These are phyloP conservation scores for Leucophenga maculata DNA, from an alignment of 2,888 invertebrate species.

Conservation along the genomic window DNA sequence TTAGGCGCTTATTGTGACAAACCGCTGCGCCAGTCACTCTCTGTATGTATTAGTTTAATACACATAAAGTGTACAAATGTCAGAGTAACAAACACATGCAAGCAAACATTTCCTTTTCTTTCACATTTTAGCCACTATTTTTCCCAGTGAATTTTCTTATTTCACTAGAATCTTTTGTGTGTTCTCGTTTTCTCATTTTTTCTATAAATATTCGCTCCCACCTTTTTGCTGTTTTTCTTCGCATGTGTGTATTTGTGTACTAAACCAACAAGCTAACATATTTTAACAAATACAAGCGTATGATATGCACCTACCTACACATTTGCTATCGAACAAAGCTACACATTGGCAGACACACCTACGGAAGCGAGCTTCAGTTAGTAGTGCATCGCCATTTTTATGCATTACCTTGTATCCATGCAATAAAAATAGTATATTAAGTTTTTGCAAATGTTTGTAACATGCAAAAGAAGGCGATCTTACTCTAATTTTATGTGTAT, in stretches of 20 bases:
- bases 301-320: constrained; percentile 15
- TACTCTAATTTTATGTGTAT: no score
- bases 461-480: no score
- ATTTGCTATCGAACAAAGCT: not conserved
- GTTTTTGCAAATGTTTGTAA: no score
- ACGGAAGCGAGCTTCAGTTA: not conserved
- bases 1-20: constrained; percentile 6
- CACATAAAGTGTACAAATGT: constrained; percentile 19
- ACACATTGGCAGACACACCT: constrained; percentile 18
- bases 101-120: not conserved
- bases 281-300: constrained; percentile 56
- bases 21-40: no score
- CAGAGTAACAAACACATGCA: not conserved
- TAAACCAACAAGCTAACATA: constrained; percentile 65
- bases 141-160: constrained; percentile 28
- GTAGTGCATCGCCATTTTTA: constrained; percentile 17
- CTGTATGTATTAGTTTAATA: not conserved
- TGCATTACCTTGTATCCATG: no score
- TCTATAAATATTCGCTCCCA: constrained; percentile 58
- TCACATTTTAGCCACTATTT: constrained; percentile 32
- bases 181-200: constrained; percentile 28
- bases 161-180: constrained; percentile 26
- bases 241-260: constrained; percentile 47
- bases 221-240: constrained; percentile 51
- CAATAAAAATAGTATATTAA: no score